phyloP scores from a whole-genome alignment of 2,888 invertebrate species.

The Drosophila quasianomalipes region DNA sequence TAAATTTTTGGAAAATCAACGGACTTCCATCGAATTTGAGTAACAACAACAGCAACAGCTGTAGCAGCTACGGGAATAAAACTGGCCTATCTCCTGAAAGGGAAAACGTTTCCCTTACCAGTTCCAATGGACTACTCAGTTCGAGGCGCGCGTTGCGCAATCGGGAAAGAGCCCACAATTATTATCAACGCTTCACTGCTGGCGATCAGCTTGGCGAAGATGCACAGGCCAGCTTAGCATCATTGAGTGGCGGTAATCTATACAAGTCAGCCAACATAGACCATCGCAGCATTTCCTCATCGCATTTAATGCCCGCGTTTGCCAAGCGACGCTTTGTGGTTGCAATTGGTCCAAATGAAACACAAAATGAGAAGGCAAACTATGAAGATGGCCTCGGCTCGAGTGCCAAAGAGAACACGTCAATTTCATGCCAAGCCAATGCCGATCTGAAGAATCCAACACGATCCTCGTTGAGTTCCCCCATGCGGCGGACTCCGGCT shows the following conservation, averaged over 20 bases:
- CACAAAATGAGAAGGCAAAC: constrained; percentile 38
- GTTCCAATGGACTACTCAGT: constrained; percentile 54
- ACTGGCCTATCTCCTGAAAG: constrained; percentile 50
- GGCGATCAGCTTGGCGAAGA: constrained; percentile 38
- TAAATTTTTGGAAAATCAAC: constrained; percentile 86
- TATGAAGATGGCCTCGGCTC: constrained; percentile 20
- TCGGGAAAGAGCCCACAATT: constrained; percentile 62
- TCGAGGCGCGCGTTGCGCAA: constrained; percentile 61
- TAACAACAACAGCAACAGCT: constrained; percentile 9
- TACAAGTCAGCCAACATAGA: constrained; percentile 77
- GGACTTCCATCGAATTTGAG: constrained; percentile 29
- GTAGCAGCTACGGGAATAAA: constrained; percentile 29
- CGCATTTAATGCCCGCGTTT: constrained; percentile 85
- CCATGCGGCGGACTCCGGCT: constrained; percentile 6
- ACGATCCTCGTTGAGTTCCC: constrained; percentile 12
- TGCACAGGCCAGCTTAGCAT: constrained; percentile 1
- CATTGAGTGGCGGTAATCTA: constrained; percentile 11
- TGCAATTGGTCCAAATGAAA: constrained; percentile 42
- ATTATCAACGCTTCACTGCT: constrained; percentile 66
- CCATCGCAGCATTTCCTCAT: constrained; percentile 84
- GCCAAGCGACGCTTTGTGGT: constrained; percentile 81
- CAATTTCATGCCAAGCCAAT: constrained; percentile 9
- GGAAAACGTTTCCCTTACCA: constrained; percentile 42
- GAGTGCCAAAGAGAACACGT: constrained; percentile 1
- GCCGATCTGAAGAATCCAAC: constrained; percentile 6